phyloP scores from a whole-genome alignment of 2,797 vertebrate genomes.

The Helicolenus hilgendorfi region DNA sequence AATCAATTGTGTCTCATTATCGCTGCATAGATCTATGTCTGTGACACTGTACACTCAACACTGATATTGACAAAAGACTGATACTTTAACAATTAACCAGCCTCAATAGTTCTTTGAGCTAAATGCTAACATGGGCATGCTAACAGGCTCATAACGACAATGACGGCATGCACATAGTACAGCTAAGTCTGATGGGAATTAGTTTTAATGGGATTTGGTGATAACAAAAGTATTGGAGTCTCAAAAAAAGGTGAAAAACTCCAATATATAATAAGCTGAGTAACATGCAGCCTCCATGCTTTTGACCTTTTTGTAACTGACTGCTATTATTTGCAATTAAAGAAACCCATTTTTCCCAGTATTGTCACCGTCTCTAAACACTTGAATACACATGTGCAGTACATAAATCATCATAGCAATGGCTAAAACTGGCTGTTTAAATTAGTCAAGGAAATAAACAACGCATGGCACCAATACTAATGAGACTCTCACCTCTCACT shows the following conservation, averaged over 20 bases:
- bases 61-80: conserved; percentile 71
- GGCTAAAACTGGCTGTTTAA: conserved; percentile 60
- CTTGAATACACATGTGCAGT: conserved; percentile 20
- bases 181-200: neutral
- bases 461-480: conserved; percentile 78
- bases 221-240: neutral
- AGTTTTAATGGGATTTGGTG: neutral
- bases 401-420: conserved; percentile 53
- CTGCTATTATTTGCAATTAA: conserved; percentile 22
- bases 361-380: conserved; percentile 20
- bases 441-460: conserved; percentile 82
- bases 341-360: neutral
- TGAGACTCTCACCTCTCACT: conserved; percentile 74
- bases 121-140: neutral
- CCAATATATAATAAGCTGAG: neutral
- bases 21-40: conserved; percentile 73
- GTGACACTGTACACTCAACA: conserved; percentile 65
- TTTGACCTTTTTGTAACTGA: conserved; percentile 6
- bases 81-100: conserved; percentile 48
- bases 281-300: neutral
- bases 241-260: neutral
- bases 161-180: neutral
- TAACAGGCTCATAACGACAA: neutral
- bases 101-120: neutral
- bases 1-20: conserved; percentile 89